Conservation (phyloP, 2,888 invertebrate species). For the Drosophila kuntzei region DNA sequence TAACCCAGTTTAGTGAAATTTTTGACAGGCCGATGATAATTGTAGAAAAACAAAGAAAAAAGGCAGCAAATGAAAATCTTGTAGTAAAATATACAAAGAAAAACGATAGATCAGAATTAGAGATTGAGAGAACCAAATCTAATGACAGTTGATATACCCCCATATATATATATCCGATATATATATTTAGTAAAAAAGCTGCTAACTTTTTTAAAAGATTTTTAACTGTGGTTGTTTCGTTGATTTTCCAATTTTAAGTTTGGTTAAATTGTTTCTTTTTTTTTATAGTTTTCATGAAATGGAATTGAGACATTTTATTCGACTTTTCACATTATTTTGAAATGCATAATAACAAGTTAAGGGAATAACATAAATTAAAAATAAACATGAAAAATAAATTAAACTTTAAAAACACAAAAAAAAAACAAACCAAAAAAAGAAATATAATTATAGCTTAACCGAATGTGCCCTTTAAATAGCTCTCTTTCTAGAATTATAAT, state of each 20-base stretch:
- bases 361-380: conserved; percentile 28
- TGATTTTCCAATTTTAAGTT: conserved; percentile 38
- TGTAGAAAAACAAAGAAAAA: conserved; percentile 30
- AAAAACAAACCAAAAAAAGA: conserved; percentile 39
- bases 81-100: conserved; percentile 77
- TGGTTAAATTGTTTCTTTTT: conserved; percentile 11
- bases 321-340: conserved; percentile 21
- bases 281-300: conserved; percentile 45
- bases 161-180: conserved; percentile 29
- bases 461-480: conserved; percentile 86
- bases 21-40: conserved; percentile 66
- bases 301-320: conserved; percentile 66
- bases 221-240: conserved; percentile 51
- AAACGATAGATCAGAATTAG: conserved; percentile 59
- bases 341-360: conserved; percentile 44
- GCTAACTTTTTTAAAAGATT: conserved; percentile 54
- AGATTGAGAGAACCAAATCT: conserved; percentile 48
- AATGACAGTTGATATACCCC: conserved; percentile 58
- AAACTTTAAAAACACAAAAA: conserved; percentile 15
- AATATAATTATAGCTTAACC: conserved; percentile 85
- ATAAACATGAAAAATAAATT: conserved; percentile 36
- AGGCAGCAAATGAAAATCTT: conserved; percentile 65
- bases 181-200: conserved; percentile 30
- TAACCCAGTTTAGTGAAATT: conserved; percentile 80
- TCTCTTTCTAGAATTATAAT: conserved; percentile 84